These are phyloP conservation scores for Mirounga angustirostris DNA, from an alignment of 2,113 vertebrate species.

Conservation along the genomic window DNA sequence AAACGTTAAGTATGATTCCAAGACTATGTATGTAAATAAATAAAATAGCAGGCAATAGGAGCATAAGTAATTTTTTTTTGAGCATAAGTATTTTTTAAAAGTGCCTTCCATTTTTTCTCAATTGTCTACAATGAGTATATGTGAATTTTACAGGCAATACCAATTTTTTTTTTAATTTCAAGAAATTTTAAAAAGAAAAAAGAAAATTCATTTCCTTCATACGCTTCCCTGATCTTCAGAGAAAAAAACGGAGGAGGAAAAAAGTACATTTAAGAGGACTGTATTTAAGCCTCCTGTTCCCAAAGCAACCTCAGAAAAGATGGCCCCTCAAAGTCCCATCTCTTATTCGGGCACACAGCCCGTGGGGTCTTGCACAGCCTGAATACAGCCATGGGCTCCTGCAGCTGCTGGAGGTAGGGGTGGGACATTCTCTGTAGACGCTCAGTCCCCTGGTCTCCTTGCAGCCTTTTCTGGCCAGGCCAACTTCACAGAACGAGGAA, in stretches of 20 bases:
- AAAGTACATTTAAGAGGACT: not conserved
- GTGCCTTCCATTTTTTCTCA: not conserved
- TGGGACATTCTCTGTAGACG: too few species aligned
- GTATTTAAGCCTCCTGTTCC: too few species aligned
- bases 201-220: not conserved
- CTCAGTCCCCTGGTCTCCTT: too few species aligned
- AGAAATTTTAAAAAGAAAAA: slow-evolving; percentile 35
- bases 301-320: too few species aligned
- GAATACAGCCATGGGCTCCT: too few species aligned
- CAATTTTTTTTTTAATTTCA: not conserved
- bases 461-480: too few species aligned
- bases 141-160: not conserved
- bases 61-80: not conserved
- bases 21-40: not conserved
- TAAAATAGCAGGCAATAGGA: not conserved
- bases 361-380: too few species aligned
- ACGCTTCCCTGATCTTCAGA: not conserved
- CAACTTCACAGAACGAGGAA: too few species aligned
- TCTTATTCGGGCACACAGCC: too few species aligned
- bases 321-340: too few species aligned
- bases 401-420: too few species aligned
- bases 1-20: not conserved
- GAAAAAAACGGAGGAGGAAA: not conserved
- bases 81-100: not conserved
- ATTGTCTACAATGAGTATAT: not conserved